Conservation (phyloP, 1,140 invertebrate genomes). For the Propsilocerus akamusi region DNA sequence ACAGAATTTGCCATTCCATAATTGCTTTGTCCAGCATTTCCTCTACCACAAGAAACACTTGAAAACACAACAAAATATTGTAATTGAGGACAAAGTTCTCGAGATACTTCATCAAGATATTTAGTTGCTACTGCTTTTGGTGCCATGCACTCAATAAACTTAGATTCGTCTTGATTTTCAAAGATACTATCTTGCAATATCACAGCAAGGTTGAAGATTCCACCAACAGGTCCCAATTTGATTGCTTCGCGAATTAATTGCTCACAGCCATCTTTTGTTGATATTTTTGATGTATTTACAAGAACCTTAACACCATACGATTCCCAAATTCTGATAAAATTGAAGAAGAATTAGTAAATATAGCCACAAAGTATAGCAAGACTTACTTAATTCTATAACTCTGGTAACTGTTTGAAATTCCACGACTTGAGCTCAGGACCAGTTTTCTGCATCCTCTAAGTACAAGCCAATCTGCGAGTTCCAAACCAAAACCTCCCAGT, state of each 20-base stretch:
- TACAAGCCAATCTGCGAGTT: slow-evolving; percentile 76
- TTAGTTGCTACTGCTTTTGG: slow-evolving; percentile 28
- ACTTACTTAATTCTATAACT: slow-evolving; percentile 33
- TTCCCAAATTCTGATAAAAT: slow-evolving; percentile 35
- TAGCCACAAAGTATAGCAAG: too few species aligned
- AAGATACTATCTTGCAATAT: slow-evolving; percentile 28
- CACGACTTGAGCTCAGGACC: slow-evolving; percentile 59
- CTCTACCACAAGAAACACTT: slow-evolving; percentile 37
- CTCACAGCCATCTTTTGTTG: slow-evolving; percentile 22
- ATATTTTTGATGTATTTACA: slow-evolving; percentile 6
- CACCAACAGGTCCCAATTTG: slow-evolving; percentile 40
- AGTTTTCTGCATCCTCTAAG: slow-evolving; percentile 58
- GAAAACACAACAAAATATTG: slow-evolving; percentile 13
- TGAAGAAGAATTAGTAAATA: slow-evolving; percentile 6
- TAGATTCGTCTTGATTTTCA: slow-evolving; percentile 27
- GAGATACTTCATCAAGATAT: slow-evolving; percentile 25
- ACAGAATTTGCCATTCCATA: slow-evolving; percentile 46
- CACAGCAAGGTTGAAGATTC: slow-evolving; percentile 57
- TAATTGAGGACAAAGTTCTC: slow-evolving; percentile 27
- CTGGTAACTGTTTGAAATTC: slow-evolving; percentile 66
- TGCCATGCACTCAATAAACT: slow-evolving; percentile 24
- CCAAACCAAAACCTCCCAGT: slow-evolving; percentile 81
- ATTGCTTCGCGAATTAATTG: slow-evolving; percentile 32
- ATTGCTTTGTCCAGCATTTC: slow-evolving; percentile 46
- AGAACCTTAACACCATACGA: slow-evolving; percentile 37